Percentiles rank a stretch among this genome's conserved stretches.
These are phyloP conservation scores for Hipparchia semele DNA, from an alignment of 2,888 invertebrate species.

Conservation along the genomic window DNA sequence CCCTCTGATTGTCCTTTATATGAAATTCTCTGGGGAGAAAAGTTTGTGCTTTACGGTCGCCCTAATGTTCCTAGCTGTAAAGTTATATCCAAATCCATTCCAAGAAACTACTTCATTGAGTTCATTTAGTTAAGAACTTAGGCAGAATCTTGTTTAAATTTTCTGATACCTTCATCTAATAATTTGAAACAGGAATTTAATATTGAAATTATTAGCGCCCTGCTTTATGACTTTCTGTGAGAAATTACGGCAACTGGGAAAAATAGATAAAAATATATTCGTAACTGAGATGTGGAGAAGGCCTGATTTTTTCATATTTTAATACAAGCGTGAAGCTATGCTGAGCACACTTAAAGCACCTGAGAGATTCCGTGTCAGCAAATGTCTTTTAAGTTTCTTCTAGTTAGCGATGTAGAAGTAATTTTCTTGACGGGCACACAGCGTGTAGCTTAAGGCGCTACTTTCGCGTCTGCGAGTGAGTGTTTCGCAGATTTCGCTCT, in stretches of 20 bases:
- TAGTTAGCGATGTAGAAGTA: slow-evolving; percentile 9
- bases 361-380: background rate
- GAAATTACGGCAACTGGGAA: no score
- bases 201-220: background rate
- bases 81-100: slow-evolving; percentile 13
- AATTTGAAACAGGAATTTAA: background rate
- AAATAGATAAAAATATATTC: background rate
- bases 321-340: background rate
- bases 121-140: background rate
- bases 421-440: slow-evolving; percentile 1
- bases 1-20: background rate
- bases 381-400: slow-evolving; percentile 5
- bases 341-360: background rate
- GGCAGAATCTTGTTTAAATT: background rate
- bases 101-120: background rate
- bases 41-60: slow-evolving; percentile 7
- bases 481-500: no score
- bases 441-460: background rate
- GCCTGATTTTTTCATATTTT: background rate
- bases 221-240: background rate
- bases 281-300: background rate
- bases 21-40: slow-evolving; percentile 6
- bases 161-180: background rate
- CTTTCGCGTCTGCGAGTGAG: no score
- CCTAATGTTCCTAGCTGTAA: slow-evolving; percentile 4